Percentiles rank a stretch among this genome's conserved stretches.
Conservation (phyloP, 1,140 invertebrate species). For the Ceratosolen fusciceps region DNA sequence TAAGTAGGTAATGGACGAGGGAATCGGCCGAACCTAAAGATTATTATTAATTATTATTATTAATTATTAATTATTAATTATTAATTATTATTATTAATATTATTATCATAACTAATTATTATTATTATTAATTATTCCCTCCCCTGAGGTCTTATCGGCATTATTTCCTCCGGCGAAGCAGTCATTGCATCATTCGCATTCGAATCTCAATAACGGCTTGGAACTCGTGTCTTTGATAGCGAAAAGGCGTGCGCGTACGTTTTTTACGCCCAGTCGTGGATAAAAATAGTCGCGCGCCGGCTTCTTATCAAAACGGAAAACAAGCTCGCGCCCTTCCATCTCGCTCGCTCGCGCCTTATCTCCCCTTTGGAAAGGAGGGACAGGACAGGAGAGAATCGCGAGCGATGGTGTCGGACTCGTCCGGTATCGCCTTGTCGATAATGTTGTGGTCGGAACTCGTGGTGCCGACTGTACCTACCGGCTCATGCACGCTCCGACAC, state of each 20-base stretch:
- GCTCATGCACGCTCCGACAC: constrained; percentile 43
- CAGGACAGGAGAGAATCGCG: not conserved
- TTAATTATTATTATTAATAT: no score
- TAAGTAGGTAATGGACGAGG: no score
- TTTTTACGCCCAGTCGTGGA: constrained; percentile 9
- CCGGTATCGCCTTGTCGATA: constrained; percentile 26
- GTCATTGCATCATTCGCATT: constrained; percentile 7
- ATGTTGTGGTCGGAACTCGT: constrained; percentile 47
- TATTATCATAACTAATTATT: not conserved
- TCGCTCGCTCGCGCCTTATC: not conserved
- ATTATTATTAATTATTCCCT: not conserved
- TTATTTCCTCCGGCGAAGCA: not conserved
- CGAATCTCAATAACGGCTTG: constrained; percentile 9
- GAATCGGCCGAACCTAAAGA: no score
- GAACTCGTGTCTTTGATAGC: constrained; percentile 5
- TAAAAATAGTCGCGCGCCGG: constrained; percentile 13
- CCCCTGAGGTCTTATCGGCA: not conserved
- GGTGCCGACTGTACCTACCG: constrained; percentile 41
- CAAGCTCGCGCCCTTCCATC: not conserved
- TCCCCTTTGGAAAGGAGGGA: not conserved
- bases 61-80: not conserved
- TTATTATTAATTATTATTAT: no score
- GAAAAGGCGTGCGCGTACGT: constrained; percentile 8
- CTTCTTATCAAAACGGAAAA: constrained; percentile 40
- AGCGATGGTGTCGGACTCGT: not conserved